phyloP scores from a whole-genome alignment of 2,888 invertebrate genomes.

The Lutraria lutraria region DNA sequence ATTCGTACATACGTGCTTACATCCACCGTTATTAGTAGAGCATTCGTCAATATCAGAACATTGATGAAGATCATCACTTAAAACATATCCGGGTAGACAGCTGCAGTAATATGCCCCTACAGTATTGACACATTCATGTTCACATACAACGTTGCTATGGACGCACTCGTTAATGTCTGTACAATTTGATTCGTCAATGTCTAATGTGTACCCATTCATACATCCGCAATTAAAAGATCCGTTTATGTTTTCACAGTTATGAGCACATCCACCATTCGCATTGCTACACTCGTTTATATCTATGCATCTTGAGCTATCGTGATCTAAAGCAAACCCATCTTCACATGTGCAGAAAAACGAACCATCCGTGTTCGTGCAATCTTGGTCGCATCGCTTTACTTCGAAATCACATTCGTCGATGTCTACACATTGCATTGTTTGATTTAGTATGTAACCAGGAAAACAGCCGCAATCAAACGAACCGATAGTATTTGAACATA shows the following conservation, averaged over 20 bases:
- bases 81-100: not conserved
- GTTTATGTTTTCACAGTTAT: not conserved
- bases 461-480: not conserved
- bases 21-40: not conserved
- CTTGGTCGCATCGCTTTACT: not conserved
- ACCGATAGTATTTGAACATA: not conserved
- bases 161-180: not conserved
- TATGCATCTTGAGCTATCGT: not conserved
- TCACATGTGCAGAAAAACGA: not conserved
- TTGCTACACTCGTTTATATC: not conserved
- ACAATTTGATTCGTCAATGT: not conserved
- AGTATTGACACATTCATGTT: not conserved
- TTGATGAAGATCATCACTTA: not conserved
- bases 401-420: not conserved
- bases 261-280: not conserved
- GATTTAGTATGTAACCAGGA: not conserved
- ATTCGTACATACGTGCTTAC: not conserved
- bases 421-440: not conserved
- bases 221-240: not conserved
- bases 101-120: not conserved
- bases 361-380: slow-evolving; percentile 2
- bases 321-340: not conserved
- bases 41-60: slow-evolving; percentile 21
- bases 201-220: not conserved
- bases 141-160: not conserved